Base-by-base conservation (phyloP, 2,888 invertebrate genomes). In the Pyrgus malvae region DNA sequence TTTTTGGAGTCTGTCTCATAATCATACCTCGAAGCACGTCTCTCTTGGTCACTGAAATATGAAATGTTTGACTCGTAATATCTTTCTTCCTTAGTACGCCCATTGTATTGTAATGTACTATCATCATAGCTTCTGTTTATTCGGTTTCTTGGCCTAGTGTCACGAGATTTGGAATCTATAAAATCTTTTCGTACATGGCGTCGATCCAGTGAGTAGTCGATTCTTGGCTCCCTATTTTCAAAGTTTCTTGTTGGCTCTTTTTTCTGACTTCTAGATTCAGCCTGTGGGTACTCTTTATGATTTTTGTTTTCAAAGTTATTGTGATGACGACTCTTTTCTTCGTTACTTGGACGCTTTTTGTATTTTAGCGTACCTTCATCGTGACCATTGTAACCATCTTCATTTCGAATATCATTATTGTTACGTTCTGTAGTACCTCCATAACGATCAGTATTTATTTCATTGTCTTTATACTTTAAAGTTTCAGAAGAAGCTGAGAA, bases 1-100 rank as follows among this genome's bases (percentile, higher is more conserved):
- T 91, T 91, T 59, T 90, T 91, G 0, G 91, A 91, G 71, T 91
- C 91, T 6, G 91, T 91, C 67, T 91, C 91, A 60, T 91, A 82
- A 70, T 89, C 90, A 60, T 88, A 90, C 35, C 83, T 74, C 3
- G 86, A 90, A 5, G 79, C 74, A 23, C 81, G 78, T 55, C 81
- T 69, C 60, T 85, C 85, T 71, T 88, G 83, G 59, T 86, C 88
- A 63, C 86, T 81, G 66, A 91, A 84, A 71, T 91, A 79, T 55
- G 90, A 90, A 67, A 90, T 89, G 58, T 90, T 89, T 3, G 89
- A 72, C 46, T 90, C 90, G 48, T 89, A 89, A 58, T 80, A 89
- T 65, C 88, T 79, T 40, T 90, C 89, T 56, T 87, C 88, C 61
- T 78, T 78, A n/a, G n/a, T n/a, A 11, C 84, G 76, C 8, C 86